Base-by-base conservation (phyloP, 1,140 invertebrate genomes). In the Dufourea novaeangliae region DNA sequence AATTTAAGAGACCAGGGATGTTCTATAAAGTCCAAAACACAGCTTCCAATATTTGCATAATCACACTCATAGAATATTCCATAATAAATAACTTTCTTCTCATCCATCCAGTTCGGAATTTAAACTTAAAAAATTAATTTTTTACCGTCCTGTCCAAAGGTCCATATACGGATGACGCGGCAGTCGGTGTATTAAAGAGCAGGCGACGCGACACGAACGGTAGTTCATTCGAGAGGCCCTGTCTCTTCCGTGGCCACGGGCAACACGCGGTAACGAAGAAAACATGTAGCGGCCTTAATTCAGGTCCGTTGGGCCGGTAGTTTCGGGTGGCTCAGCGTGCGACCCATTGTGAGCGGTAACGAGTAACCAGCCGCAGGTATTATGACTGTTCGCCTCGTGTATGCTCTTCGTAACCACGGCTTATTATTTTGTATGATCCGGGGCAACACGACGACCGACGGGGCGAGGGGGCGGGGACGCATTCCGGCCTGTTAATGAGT, bases 291-390 rank as follows among this genome's bases (percentile, higher is more conserved):
- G 17, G 25, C 27, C 34, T 77, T 63, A 52, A 62, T 70, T 70
- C 44, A 25, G 56, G 3, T 20, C n/a, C 7, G 17, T 14, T 32
- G 39, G n/a, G 37, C 50, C 54, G 67, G 74, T 78, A 81, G 82
- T 81, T 83, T 83, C 41, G 66, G n/a, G 34, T 37, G n/a, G n/a
- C 82, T 4, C 82, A 83, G 79, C 79, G 17, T 78, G 82, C 56
- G 69, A 57, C 25, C 69, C 44, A 78, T 83, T 83, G 64, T 81
- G 39, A 41, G 14, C 39, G 68, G 46, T 76, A 80, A 83, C 78
- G 80, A 83, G 74, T 83, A 77, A 70, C 46, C 73, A 46, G 5
- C 52, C 71, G 46, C 46, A n/a, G n/a, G 69, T 57, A 52, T 78
- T 74, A 74, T 27, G 32, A 29, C 25, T 63, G 52, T 57, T 54